A percentile compares a stretch with the other conserved stretches of the same genome.
Evolutionary conservation across 1,140 invertebrate genomes (phyloP).

Genomic region (Dreissena polymorpha): DNA sequence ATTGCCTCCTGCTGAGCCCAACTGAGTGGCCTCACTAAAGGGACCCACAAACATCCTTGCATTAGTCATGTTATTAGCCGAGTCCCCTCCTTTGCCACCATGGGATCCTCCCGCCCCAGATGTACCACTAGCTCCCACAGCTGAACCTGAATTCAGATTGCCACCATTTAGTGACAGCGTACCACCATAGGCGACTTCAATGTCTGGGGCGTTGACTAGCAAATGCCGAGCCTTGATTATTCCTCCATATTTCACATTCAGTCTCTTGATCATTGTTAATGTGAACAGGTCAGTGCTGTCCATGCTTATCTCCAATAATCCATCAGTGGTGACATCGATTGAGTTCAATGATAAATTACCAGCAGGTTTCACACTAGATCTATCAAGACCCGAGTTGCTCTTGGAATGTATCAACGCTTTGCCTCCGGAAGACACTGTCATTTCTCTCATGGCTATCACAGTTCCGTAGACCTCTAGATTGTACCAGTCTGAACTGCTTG

Average conservation of each 20-base stretch:
- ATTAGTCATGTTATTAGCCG: conserved; percentile 24
- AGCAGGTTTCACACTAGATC: conserved; percentile 37
- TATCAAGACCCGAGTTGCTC: conserved; percentile 58
- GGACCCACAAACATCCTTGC: conserved; percentile 39
- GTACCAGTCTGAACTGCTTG: conserved; percentile 36
- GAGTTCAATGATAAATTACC: conserved; percentile 61
- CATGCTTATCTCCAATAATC: conserved; percentile 54
- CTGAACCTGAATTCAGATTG: conserved; percentile 33
- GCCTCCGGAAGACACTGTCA: conserved; percentile 64
- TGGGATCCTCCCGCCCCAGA: conserved; percentile 62
- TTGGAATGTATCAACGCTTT: conserved; percentile 55
- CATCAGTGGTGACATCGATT: conserved; percentile 64
- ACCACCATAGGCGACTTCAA: conserved; percentile 63
- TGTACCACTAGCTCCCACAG: conserved; percentile 51
- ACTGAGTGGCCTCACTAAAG: conserved; percentile 47
- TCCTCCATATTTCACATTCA: conserved; percentile 67
- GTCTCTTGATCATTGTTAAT: conserved; percentile 55
- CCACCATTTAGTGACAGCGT: conserved; percentile 54
- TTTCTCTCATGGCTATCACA: conserved; percentile 59
- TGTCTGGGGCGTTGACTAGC: conserved; percentile 45
- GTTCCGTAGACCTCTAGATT: conserved; percentile 65
- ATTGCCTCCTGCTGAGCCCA: conserved; percentile 66
- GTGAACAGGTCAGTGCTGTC: conserved; percentile 53
- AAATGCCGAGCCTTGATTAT: conserved; percentile 56
- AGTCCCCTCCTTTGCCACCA: conserved; percentile 66